Evolutionary conservation across 2,113 vertebrate genomes (phyloP).

Genomic region (Eulacestoma nigropectus): DNA sequence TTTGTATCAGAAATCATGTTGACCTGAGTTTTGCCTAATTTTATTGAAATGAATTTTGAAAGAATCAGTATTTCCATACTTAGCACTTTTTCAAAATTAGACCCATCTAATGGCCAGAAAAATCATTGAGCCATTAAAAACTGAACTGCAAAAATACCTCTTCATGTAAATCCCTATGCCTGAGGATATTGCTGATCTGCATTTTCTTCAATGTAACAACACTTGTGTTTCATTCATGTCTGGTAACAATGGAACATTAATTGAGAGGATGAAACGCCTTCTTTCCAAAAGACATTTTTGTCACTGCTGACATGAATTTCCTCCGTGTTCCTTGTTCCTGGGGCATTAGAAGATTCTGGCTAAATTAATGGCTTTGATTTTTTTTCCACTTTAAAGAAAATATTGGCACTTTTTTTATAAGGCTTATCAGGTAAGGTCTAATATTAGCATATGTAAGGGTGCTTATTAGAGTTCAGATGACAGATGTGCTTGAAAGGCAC

Average conservation of each 20-base stretch:
- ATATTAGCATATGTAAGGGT: neutral
- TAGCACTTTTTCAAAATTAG: neutral
- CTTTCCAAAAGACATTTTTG: neutral
- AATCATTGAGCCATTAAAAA: neutral
- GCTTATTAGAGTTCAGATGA: neutral
- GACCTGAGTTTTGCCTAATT: neutral
- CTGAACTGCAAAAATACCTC: neutral
- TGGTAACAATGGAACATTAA: constrained; percentile 4
- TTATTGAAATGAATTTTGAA: neutral
- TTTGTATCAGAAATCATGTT: neutral
- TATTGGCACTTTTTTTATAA: neutral
- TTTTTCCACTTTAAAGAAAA: neutral
- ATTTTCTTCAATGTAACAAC: neutral
- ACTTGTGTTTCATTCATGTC: neutral
- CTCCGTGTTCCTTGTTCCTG: neutral
- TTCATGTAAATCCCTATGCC: neutral
- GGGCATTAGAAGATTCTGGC: neutral
- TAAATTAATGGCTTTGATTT: constrained; percentile 7
- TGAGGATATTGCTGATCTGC: neutral
- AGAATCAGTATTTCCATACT: neutral
- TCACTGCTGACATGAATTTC: neutral
- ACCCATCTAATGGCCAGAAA: neutral
- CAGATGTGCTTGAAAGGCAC: neutral
- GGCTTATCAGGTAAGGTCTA: neutral
- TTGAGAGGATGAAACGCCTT: constrained; percentile 11